phyloP scores from a whole-genome alignment of 1,140 invertebrate genomes.

The Atta colombica region DNA sequence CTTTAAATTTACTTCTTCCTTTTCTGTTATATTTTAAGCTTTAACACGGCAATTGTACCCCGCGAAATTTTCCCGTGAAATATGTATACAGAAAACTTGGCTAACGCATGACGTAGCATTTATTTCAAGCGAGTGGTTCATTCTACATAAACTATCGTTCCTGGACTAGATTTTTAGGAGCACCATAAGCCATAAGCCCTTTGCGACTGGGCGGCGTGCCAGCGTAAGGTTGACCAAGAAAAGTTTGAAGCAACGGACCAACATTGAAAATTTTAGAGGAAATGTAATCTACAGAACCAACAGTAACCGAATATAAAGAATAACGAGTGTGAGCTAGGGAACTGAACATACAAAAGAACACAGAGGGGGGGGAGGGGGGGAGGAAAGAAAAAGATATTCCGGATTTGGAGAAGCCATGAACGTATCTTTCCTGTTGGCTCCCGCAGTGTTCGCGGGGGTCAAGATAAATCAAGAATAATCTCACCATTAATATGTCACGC shows the following conservation, averaged over 20 bases:
- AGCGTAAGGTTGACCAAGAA: slow-evolving; percentile 15
- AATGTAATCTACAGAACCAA: slow-evolving; percentile 5
- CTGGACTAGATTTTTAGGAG: slow-evolving; percentile 18
- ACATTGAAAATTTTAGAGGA: slow-evolving; percentile 21
- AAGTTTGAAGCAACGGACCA: not conserved
- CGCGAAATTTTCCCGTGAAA: not conserved
- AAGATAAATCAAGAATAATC: slow-evolving; percentile 63
- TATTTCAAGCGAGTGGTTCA: slow-evolving; percentile 1
- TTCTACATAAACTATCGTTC: not conserved
- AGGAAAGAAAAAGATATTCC: not conserved
- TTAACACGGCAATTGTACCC: slow-evolving; percentile 16
- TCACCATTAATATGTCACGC: slow-evolving; percentile 56
- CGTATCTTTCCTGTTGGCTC: slow-evolving; percentile 8
- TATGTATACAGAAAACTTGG: not conserved
- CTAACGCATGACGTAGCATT: not conserved
- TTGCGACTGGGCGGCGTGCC: slow-evolving; percentile 25
- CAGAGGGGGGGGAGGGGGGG: not conserved
- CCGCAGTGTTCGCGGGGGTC: not conserved
- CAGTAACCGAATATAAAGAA: not conserved
- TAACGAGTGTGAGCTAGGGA: not conserved
- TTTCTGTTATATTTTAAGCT: not conserved
- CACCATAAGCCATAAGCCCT: slow-evolving; percentile 5
- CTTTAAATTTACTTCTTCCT: not conserved
- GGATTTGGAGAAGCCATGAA: slow-evolving; percentile 9
- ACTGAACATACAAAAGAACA: not conserved